Base-by-base conservation (phyloP, 2,888 invertebrate genomes). In the Eupithecia subumbrata region DNA sequence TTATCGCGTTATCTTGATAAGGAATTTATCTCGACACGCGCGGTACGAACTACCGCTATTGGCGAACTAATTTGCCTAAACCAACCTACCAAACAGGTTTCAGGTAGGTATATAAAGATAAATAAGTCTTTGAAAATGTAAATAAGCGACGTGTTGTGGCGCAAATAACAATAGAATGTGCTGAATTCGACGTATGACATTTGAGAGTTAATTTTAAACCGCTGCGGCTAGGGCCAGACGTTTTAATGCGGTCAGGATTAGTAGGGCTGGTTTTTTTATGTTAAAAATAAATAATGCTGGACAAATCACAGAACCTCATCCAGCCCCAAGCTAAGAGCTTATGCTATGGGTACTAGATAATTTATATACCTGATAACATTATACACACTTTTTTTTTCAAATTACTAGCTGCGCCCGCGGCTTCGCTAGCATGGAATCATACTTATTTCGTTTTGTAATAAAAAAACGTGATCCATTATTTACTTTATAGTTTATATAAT, bases 1-100 rank as follows among this genome's bases (percentile, higher is more conserved):
- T 93, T 94, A 93, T 93, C 93, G 78, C 84, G 84, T 83, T 91
- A 93, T 92, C 92, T 92, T 92, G 94, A 94, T 94, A 94, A 94
- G 92, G 87, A 90, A 88, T 89, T 91, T 92, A 93, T 93, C 93
- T 91, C 85, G 72, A 52, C 71, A 45, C 79, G 70, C 66, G 78
- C 77, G 80, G 70, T 74, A 76, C 60, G 60, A 70, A 74, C 43
- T 52, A 40, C 72, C 66, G 56, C 76, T 73, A 34, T 76, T 75
- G 72, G 52, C 72, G 73, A 74, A 75, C 75, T 78, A 78, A 77
- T 77, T 77, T 77, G 64, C 66, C 71, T 73, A 72, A 70, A 73
- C 34, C 43, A 67, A 22, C 22, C 37, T 22, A 68, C 22, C n/a
- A 66, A 73, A 67, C 76, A 48, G 66, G 71, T 76, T 72, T 70